Conservation (phyloP, 2,888 invertebrate genomes). For the Cotesia congregata region DNA sequence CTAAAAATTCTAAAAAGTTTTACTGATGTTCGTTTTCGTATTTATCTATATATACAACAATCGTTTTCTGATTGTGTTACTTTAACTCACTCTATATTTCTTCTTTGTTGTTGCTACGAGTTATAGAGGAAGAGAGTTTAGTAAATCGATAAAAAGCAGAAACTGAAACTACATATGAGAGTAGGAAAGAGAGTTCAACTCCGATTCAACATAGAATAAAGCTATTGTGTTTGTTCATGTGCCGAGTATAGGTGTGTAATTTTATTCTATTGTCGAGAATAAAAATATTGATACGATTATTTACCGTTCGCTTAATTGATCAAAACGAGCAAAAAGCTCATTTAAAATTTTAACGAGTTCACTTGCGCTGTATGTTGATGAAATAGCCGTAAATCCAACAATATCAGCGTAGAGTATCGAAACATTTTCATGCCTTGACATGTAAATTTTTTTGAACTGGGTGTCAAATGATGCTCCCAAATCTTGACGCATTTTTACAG, state of each 20-base stretch:
- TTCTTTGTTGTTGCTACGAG: slow-evolving; percentile 13
- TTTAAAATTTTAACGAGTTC: slow-evolving; percentile 96
- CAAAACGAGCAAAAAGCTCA: slow-evolving; percentile 95
- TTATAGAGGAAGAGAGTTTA: slow-evolving; percentile 28
- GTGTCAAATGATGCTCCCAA: slow-evolving; percentile 88
- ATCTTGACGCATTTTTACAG: slow-evolving; percentile 96
- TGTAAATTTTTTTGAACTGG: slow-evolving; percentile 97
- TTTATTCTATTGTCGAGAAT: not conserved
- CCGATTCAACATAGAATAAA: slow-evolving; percentile 38
- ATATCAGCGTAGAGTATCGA: slow-evolving; percentile 99
- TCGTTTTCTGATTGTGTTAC: slow-evolving; percentile 1
- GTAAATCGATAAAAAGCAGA: slow-evolving; percentile 37
- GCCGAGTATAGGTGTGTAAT: not conserved
- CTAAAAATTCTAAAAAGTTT: not conserved
- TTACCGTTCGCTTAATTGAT: slow-evolving; percentile 79
- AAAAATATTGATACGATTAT: slow-evolving; percentile 2
- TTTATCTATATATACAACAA: not conserved
- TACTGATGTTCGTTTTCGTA: not conserved
- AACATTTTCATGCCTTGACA: slow-evolving; percentile 97
- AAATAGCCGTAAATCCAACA: slow-evolving; percentile 97
- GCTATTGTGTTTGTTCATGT: slow-evolving; percentile 20
- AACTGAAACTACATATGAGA: slow-evolving; percentile 13
- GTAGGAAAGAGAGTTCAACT: not conserved
- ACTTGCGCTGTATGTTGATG: slow-evolving; percentile 94
- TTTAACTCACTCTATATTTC: not conserved